Conservation (phyloP, 2,888 invertebrate species). For the Lutraria lutraria region DNA sequence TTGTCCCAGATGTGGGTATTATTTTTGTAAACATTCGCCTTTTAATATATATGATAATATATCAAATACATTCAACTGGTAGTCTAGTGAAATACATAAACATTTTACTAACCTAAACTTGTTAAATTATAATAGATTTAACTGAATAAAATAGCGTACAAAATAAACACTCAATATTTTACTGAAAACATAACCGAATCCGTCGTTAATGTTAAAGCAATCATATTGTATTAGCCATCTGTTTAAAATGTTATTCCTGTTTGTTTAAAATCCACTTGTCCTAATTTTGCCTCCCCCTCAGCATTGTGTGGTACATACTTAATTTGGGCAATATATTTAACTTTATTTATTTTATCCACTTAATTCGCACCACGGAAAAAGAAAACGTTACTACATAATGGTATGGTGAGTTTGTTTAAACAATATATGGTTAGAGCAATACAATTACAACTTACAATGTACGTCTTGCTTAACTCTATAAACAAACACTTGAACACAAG, state of each 20-base stretch:
- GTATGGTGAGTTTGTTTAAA: constrained; percentile 48
- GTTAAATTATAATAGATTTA: constrained; percentile 20
- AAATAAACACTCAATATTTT: not conserved
- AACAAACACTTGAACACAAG: constrained; percentile 56
- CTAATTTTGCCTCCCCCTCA: constrained; percentile 18
- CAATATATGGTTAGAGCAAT: constrained; percentile 42
- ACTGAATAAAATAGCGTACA: not conserved
- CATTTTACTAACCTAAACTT: no score
- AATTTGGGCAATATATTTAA: constrained; percentile 36
- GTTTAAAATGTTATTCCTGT: constrained; percentile 21
- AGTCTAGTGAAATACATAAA: no score
- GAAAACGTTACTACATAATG: constrained; percentile 35
- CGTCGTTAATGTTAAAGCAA: constrained; percentile 2
- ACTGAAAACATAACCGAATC: not conserved
- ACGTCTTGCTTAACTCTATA: constrained; percentile 45
- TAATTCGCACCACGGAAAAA: constrained; percentile 37
- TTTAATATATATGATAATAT: no score
- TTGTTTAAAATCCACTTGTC: constrained; percentile 40
- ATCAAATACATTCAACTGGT: no score
- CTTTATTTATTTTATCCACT: constrained; percentile 41
- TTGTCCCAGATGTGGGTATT: no score
- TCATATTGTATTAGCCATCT: constrained; percentile 21
- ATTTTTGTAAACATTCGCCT: no score
- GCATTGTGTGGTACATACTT: not conserved
- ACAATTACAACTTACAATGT: constrained; percentile 46